These are phyloP conservation scores for Sterrhoptilus dennistouni DNA, from an alignment of 2,113 vertebrate genomes.

Conservation along the genomic window DNA sequence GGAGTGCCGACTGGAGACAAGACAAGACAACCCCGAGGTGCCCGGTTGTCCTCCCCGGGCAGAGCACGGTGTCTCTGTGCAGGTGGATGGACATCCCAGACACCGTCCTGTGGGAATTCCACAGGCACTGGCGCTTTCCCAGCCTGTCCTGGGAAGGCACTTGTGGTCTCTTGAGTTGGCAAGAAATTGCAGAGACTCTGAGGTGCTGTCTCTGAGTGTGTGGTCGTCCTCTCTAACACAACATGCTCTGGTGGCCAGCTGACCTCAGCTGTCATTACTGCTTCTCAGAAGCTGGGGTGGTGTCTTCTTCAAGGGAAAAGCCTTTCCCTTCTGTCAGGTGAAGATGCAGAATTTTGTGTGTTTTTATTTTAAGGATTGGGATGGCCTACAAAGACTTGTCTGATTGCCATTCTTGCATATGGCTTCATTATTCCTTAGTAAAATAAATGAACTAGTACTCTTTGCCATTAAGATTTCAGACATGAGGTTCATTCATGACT, in stretches of 20 bases:
- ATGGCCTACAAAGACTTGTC: neutral
- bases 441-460: neutral
- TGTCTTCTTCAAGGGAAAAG: neutral
- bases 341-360: neutral
- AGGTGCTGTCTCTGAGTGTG: neutral
- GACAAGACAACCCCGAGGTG: accelerated
- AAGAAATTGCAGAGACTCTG: too few species aligned
- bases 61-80: accelerated
- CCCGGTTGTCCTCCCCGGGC: neutral
- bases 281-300: neutral
- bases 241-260: neutral
- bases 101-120: accelerated
- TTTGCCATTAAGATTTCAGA: neutral
- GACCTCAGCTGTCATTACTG: neutral
- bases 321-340: neutral
- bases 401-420: neutral
- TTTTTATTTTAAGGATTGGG: neutral
- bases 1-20: neutral
- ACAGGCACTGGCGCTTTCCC: accelerated
- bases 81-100: accelerated
- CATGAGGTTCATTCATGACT: neutral
- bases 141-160: neutral
- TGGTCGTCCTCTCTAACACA: too few species aligned
- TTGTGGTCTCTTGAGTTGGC: neutral
- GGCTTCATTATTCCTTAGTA: neutral